Evolutionary conservation across 2,113 vertebrate genomes (phyloP).

Genomic region (Naja naja): DNA sequence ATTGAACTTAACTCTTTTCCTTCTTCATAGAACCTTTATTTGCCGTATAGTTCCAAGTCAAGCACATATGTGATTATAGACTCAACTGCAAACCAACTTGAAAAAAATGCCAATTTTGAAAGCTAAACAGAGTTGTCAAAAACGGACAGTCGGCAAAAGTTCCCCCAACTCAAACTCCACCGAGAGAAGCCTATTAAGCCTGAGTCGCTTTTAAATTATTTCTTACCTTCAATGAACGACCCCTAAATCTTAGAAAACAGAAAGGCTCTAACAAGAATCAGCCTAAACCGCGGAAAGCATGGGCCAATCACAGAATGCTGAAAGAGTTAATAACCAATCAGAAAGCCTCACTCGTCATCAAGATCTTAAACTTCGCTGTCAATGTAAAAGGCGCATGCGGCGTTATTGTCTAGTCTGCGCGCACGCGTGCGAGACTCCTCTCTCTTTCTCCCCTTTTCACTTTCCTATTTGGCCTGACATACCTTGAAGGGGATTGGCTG

Average conservation of each 20-base stretch:
- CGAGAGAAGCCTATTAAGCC: too few species aligned
- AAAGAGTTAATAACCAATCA: neutral
- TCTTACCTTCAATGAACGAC: neutral
- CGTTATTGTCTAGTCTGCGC: rapidly evolving
- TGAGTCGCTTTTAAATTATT: neutral
- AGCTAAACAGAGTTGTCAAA: neutral
- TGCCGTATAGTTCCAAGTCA: neutral
- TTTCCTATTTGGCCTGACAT: rapidly evolving
- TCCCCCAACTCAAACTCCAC: rapidly evolving
- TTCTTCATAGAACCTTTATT: neutral
- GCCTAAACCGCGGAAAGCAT: neutral
- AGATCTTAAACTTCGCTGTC: neutral
- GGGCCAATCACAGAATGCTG: neutral
- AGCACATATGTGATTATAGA: neutral
- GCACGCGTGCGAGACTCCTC: neutral
- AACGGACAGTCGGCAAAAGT: neutral
- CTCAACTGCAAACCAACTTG: neutral
- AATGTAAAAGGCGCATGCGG: neutral
- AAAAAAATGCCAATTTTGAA: neutral
- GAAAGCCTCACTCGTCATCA: neutral
- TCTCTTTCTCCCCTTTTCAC: rapidly evolving
- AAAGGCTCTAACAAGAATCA: neutral
- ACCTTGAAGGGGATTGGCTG: slow-evolving; percentile 8
- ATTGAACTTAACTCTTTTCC: neutral
- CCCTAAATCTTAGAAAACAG: neutral